phyloP scores from a whole-genome alignment of 2,113 vertebrate genomes.

The Puffinus mauretanicus region DNA sequence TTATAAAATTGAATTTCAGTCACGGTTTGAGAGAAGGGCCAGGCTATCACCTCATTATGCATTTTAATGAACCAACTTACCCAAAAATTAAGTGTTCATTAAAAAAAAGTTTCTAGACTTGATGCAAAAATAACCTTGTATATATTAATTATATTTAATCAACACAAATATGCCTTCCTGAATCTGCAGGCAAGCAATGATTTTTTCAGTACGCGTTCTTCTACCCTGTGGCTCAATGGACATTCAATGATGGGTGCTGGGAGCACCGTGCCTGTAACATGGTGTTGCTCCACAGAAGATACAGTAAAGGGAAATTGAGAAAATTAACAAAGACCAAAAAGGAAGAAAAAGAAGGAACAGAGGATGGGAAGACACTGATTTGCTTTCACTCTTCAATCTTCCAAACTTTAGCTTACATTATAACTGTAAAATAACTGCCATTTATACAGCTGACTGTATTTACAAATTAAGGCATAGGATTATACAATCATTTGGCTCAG shows the following conservation, averaged over 20 bases:
- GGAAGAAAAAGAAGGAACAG: neutral
- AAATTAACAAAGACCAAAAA: neutral
- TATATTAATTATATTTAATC: neutral
- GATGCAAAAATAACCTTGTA: neutral
- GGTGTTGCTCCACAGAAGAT: neutral
- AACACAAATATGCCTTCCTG: neutral
- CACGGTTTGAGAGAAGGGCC: neutral
- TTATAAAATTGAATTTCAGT: neutral
- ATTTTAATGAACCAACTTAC: neutral
- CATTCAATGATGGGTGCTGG: neutral
- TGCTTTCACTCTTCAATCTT: neutral
- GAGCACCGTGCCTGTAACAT: neutral
- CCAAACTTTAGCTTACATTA: neutral
- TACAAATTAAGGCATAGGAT: neutral
- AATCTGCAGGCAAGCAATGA: neutral
- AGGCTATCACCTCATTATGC: neutral
- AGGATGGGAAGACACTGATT: neutral
- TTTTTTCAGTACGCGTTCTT: neutral
- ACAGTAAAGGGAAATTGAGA: neutral
- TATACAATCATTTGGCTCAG: neutral
- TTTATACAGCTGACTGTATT: slow-evolving; percentile 7
- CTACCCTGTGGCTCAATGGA: neutral
- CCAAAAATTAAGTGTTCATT: neutral
- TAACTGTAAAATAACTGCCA: neutral
- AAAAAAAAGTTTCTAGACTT: neutral